Evolutionary conservation across 2,797 vertebrate genomes (phyloP), one percentile per base, ranked within the genome.

Genomic region (Urocyon cinereoargenteus): DNA sequence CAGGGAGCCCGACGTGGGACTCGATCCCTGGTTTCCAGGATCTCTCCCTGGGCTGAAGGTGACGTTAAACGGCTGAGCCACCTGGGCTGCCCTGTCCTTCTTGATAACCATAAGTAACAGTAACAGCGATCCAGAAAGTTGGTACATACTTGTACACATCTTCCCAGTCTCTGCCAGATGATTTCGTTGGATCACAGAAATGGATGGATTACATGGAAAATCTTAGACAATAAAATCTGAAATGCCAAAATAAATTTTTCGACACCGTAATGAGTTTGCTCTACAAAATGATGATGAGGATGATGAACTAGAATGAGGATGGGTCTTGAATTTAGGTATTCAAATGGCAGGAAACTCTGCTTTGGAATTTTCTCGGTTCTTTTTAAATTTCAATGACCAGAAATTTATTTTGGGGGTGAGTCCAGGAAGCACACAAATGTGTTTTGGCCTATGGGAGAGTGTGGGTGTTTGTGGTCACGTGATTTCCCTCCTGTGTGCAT

Each of bases 201-300:
- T 78, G 49, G 82, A 57, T 68, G 55, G 18, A 89, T 83, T 88
- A 66, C 59, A 81, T 78, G 45, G 78, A 87, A 92, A 92, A 62
- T 91, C 34, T 94, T 95, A 40, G 75, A 87, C 95, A 83, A 94
- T 62, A 28, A 88, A 91, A 94, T 85, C 31, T 55, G 21, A 90
- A 96, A 31, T 86, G 34, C 24, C 72, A 24, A 64, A 68, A 57
- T 86, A 62, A 88, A 13, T 59, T 96, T 93, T 28, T 61, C 68
- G 26, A 24, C 16, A 28, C 10, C 70, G 10, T 81, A 82, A 70
- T 55, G n/a, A 94, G 57, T 79, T 79, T 86, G 61, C 11, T n/a
- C 34, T 84, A 78, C 6, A 92, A 94, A 94, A 88, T 53, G 93
- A 85, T 77, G 31, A 79, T 55, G 28, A 79, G 31, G 34, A 77